A percentile compares a stretch with the other conserved stretches of the same genome.
Evolutionary conservation across 1,140 invertebrate species (phyloP).

Genomic region (Scaptomyza montana): DNA sequence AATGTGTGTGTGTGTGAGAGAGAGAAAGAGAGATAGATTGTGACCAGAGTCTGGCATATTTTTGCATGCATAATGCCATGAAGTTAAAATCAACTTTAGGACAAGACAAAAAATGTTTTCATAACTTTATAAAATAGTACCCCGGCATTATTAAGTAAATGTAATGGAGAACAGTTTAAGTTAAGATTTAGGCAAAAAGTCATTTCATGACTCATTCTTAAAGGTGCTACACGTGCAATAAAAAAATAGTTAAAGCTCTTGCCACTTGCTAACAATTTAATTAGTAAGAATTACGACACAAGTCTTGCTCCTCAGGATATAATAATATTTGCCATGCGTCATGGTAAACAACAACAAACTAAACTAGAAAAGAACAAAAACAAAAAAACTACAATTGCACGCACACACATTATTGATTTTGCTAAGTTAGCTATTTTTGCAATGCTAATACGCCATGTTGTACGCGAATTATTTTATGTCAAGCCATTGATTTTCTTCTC

Average conservation of each 20-base stretch:
- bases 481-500: slow-evolving; percentile 51
- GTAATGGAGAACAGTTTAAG: slow-evolving; percentile 5
- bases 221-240: no score
- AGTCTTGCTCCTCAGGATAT: slow-evolving; percentile 43
- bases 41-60: slow-evolving; percentile 48
- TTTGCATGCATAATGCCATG: slow-evolving; percentile 72
- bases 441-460: slow-evolving; percentile 71
- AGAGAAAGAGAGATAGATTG: not conserved
- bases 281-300: slow-evolving; percentile 53
- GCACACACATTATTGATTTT: slow-evolving; percentile 42
- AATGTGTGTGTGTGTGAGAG: slow-evolving; percentile 5
- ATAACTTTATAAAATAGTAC: not conserved
- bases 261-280: slow-evolving; percentile 49
- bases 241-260: not conserved
- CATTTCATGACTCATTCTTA: not conserved
- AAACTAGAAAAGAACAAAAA: slow-evolving; percentile 23
- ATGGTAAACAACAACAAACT: slow-evolving; percentile 29
- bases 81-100: slow-evolving; percentile 8
- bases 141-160: slow-evolving; percentile 2
- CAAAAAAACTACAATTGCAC: slow-evolving; percentile 38
- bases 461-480: slow-evolving; percentile 49
- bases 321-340: slow-evolving; percentile 60
- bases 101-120: slow-evolving; percentile 2
- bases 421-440: slow-evolving; percentile 35
- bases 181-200: not conserved